Percentiles rank a stretch among this genome's conserved stretches.
phyloP scores from a whole-genome alignment of 2,113 vertebrate genomes.

The Lasiurus borealis region DNA sequence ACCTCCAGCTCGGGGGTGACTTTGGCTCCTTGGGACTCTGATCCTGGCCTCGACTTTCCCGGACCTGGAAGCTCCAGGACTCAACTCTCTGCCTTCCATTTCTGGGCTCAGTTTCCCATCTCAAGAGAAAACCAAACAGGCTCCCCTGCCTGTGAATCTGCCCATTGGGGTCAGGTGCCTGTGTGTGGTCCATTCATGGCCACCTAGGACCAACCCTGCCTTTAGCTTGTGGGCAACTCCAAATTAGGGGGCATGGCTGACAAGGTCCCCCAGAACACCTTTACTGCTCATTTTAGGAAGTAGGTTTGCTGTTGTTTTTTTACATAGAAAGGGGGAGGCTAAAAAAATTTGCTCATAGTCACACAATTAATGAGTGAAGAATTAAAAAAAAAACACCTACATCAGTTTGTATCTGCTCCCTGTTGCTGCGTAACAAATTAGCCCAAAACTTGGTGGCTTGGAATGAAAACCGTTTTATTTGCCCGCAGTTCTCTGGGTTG shows the following conservation, averaged over 20 bases:
- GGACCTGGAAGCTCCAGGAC: not conserved
- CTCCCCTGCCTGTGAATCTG: not conserved
- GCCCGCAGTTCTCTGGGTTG: too few species aligned
- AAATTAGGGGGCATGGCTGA: not conserved
- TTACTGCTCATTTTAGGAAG: not conserved
- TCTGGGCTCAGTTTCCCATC: not conserved
- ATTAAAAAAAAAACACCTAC: not conserved
- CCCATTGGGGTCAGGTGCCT: not conserved
- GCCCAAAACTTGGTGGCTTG: not conserved
- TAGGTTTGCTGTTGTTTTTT: not conserved
- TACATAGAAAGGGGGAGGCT: not conserved
- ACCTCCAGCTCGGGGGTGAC: fast-evolving
- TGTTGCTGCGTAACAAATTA: not conserved
- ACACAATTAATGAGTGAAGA: not conserved
- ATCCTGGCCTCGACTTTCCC: not conserved
- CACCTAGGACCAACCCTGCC: not conserved
- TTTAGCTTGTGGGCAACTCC: not conserved
- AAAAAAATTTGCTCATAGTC: not conserved
- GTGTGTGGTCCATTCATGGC: not conserved
- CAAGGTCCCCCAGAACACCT: not conserved
- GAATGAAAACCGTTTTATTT: not conserved
- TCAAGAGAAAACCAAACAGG: not conserved
- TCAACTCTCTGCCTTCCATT: not conserved
- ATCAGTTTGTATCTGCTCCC: not conserved
- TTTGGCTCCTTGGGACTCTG: not conserved